A percentile compares a stretch with the other conserved stretches of the same genome.
Conservation (phyloP, 2,113 vertebrate species). For the Pogona vitticeps region DNA sequence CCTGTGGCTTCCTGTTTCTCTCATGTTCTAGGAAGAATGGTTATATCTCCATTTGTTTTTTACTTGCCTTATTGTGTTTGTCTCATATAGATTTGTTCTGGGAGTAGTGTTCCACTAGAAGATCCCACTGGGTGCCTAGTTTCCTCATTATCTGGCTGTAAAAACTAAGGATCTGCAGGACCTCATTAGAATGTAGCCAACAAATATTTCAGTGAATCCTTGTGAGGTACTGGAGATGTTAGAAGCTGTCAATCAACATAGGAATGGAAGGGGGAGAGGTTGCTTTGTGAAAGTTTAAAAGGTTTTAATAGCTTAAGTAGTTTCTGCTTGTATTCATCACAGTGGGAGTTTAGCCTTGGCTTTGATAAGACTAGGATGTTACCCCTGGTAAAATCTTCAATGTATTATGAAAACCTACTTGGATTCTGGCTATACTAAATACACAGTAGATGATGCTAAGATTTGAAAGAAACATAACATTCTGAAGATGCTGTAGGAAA, state of each 20-base stretch:
- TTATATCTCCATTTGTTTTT: neutral
- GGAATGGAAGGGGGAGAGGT: no score
- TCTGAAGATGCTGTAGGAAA: neutral
- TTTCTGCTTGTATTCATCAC: neutral
- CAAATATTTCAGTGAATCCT: neutral
- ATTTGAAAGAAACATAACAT: slow-evolving; percentile 8
- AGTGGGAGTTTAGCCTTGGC: neutral
- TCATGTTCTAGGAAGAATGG: neutral
- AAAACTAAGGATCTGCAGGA: no score
- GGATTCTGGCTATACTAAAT: neutral
- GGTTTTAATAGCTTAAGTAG: neutral
- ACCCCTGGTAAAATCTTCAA: slow-evolving; percentile 1
- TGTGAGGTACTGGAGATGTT: neutral
- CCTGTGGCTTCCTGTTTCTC: neutral
- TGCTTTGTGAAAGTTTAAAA: slow-evolving; percentile 14
- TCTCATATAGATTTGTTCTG: neutral
- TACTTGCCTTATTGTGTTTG: neutral
- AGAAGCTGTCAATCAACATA: neutral
- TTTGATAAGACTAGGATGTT: neutral
- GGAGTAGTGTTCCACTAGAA: neutral
- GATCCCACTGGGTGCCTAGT: neutral
- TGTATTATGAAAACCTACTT: fast-evolving
- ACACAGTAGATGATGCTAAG: neutral
- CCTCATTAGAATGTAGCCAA: neutral
- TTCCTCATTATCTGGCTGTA: neutral